Evolutionary conservation across 35 echinoderm and acorn worm genomes (phyloP).

Genomic region (Lytechinus variegatus): DNA sequence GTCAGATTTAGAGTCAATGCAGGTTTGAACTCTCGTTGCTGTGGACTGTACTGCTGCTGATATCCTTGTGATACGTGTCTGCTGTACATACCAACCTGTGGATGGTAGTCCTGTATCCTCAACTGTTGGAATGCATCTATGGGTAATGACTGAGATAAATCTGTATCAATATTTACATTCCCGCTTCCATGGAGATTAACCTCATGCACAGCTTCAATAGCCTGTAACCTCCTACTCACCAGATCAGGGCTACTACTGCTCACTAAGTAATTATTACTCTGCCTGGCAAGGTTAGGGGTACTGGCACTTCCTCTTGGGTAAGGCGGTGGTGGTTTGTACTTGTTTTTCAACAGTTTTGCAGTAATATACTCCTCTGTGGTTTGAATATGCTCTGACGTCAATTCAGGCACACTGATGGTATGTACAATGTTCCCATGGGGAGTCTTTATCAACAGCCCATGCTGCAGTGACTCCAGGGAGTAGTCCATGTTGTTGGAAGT

Average conservation of each 20-base stretch:
- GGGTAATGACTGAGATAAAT: constrained; percentile 84
- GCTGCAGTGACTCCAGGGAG: constrained; percentile 79
- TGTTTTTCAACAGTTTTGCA: constrained; percentile 90
- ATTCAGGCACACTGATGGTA: constrained; percentile 92
- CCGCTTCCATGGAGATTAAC: constrained; percentile 40
- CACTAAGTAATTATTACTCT: constrained; percentile 79
- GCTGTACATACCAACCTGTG: constrained; percentile 26
- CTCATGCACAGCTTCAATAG: constrained; percentile 75
- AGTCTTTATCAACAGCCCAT: constrained; percentile 65
- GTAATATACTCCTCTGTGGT: constrained; percentile 95
- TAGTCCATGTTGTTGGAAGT: constrained; percentile 53
- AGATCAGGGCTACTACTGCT: constrained; percentile 98
- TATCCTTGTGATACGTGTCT: neutral
- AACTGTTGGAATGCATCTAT: constrained; percentile 89
- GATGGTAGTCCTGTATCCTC: constrained; percentile 57
- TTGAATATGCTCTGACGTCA: constrained; percentile 77
- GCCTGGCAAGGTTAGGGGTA: constrained; percentile 89
- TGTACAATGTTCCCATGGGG: constrained; percentile 74
- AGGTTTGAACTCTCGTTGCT: constrained; percentile 25
- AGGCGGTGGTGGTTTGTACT: constrained; percentile 89
- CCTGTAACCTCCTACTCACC: constrained; percentile 72
- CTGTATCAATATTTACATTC: constrained; percentile 59
- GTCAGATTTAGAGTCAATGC: constrained; percentile 41
- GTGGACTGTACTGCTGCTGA: constrained; percentile 35
- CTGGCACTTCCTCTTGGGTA: constrained; percentile 95